These are phyloP conservation scores for Drosophila malerkotliana DNA, from an alignment of 1,140 invertebrate genomes.

Conservation along the genomic window DNA sequence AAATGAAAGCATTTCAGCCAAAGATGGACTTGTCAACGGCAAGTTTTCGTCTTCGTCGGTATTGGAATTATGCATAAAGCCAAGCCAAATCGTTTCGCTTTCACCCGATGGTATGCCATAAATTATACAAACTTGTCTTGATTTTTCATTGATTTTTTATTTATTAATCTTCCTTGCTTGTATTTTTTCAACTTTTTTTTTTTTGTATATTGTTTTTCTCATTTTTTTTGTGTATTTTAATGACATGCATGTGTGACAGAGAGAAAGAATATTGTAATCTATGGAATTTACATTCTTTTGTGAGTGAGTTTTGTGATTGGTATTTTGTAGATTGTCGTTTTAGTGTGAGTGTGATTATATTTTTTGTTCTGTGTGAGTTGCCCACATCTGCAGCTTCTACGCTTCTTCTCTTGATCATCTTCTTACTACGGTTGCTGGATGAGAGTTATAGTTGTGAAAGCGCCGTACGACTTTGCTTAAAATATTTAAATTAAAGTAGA, in stretches of 20 bases:
- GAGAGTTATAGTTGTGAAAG: conserved; percentile 64
- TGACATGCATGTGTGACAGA: conserved; percentile 83
- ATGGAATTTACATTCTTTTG: conserved; percentile 78
- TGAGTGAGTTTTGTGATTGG: conserved; percentile 54
- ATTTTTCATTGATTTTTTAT: conserved; percentile 82
- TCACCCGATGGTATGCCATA: conserved; percentile 59
- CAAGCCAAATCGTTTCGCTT: conserved; percentile 51
- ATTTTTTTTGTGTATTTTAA: conserved; percentile 62
- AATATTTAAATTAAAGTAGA: conserved; percentile 75
- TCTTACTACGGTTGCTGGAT: conserved; percentile 30
- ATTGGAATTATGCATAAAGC: conserved; percentile 64
- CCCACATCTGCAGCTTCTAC: conserved; percentile 74
- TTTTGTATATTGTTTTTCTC: conserved; percentile 76
- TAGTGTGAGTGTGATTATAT: conserved; percentile 7
- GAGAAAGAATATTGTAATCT: conserved; percentile 57
- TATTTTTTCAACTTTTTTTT: conserved; percentile 53
- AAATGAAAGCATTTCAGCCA: conserved; percentile 71
- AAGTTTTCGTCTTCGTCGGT: conserved; percentile 33
- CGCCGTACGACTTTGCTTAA: conserved; percentile 74
- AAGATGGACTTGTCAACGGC: conserved; percentile 69
- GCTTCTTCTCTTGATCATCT: conserved; percentile 56
- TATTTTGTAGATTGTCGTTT: conserved; percentile 31
- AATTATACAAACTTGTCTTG: conserved; percentile 60
- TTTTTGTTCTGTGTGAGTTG: conserved; percentile 52
- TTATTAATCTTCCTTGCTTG: conserved; percentile 77